phyloP scores from a whole-genome alignment of 2,797 vertebrate species.

The Phrynocephalus forsythii region DNA sequence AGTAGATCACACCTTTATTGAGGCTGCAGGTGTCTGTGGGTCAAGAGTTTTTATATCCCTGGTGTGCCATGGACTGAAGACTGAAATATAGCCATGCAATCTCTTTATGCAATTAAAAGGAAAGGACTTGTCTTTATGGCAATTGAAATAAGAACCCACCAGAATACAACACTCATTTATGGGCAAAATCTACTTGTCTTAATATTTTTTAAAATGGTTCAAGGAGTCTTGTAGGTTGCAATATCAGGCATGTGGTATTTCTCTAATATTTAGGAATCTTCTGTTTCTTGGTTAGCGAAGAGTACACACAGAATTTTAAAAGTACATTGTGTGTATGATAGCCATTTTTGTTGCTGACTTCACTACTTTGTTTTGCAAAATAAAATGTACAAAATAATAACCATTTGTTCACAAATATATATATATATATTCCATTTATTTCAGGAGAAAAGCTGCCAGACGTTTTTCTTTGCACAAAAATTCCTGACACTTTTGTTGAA shows the following conservation, averaged over 20 bases:
- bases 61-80: slow-evolving; percentile 25
- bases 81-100: slow-evolving; percentile 44
- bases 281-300: slow-evolving; percentile 12
- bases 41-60: slow-evolving; percentile 53
- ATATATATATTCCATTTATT: slow-evolving; percentile 6
- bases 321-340: fast-evolving
- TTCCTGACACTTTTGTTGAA: slow-evolving; percentile 1
- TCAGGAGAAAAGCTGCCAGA: fast-evolving
- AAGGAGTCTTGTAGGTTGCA: neutral
- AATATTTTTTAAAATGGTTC: neutral
- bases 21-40: slow-evolving; percentile 34
- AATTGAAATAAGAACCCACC: slow-evolving; percentile 35
- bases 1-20: slow-evolving; percentile 41
- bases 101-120: slow-evolving; percentile 40
- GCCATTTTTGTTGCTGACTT: fast-evolving
- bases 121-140: neutral
- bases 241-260: neutral
- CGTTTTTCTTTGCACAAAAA: neutral
- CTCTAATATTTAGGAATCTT: neutral
- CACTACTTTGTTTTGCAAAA: neutral
- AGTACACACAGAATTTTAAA: neutral
- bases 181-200: neutral
- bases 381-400: neutral
- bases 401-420: neutral
- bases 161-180: slow-evolving; percentile 8